phyloP scores from a whole-genome alignment of 2,797 vertebrate genomes.

The Decapterus maruadsi region DNA sequence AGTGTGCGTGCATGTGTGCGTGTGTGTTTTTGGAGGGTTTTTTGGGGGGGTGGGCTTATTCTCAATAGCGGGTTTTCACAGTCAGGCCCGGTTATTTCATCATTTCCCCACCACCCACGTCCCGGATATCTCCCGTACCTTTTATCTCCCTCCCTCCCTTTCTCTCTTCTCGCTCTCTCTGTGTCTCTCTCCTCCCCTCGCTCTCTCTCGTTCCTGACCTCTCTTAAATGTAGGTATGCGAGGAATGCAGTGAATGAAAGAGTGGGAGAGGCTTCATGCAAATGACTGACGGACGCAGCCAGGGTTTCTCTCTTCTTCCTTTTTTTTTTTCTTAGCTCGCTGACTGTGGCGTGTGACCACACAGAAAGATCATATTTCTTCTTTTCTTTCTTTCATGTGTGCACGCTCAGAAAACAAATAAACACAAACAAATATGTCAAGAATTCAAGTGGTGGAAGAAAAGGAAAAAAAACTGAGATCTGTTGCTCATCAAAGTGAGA shows the following conservation, averaged over 20 bases:
- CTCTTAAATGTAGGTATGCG: slow-evolving; percentile 59
- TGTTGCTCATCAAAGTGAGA: too few species aligned
- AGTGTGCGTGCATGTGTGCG: not conserved
- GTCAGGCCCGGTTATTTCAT: slow-evolving; percentile 45
- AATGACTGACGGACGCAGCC: slow-evolving; percentile 24
- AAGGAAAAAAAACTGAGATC: too few species aligned
- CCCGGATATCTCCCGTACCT: slow-evolving; percentile 50
- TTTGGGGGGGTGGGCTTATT: not conserved
- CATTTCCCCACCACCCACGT: slow-evolving; percentile 70
- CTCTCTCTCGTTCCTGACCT: slow-evolving; percentile 30
- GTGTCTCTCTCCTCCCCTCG: not conserved
- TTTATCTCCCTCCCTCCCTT: slow-evolving; percentile 2
- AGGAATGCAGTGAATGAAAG: slow-evolving; percentile 67
- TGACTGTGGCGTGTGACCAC: not conserved
- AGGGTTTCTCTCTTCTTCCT: not conserved
- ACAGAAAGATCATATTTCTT: not conserved
- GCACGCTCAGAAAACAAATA: not conserved
- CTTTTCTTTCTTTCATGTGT: not conserved
- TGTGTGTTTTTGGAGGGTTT: not conserved
- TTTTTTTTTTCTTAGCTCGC: not conserved
- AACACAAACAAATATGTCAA: not conserved
- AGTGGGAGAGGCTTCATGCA: slow-evolving; percentile 37
- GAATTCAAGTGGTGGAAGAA: too few species aligned
- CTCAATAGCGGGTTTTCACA: slow-evolving; percentile 49
- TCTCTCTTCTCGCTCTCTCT: not conserved